Conservation (phyloP, 2,888 invertebrate species). For the Bellardia pandia region DNA sequence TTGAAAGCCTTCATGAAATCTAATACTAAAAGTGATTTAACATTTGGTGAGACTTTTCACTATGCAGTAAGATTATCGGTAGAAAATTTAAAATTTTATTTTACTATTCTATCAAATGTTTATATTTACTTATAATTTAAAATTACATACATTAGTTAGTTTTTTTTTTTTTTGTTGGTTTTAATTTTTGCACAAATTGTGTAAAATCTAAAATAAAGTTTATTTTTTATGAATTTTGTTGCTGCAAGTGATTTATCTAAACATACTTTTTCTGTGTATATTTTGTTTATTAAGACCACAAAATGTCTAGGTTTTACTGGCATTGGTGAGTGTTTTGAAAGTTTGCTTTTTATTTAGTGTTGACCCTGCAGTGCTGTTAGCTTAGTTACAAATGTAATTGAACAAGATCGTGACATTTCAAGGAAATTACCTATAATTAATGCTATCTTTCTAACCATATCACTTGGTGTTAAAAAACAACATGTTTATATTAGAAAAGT, state of each 20-base stretch:
- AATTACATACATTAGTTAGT: background rate
- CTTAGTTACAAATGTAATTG: background rate
- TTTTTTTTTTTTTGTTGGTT: background rate
- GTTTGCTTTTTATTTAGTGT: slow-evolving; percentile 16
- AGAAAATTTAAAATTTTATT: background rate
- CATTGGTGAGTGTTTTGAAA: slow-evolving; percentile 58
- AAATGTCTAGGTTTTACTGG: slow-evolving; percentile 67
- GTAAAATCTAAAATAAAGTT: slow-evolving; percentile 8
- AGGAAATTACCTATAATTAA: too few species aligned
- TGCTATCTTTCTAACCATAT: too few species aligned
- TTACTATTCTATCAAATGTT: background rate
- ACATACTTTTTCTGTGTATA: slow-evolving; percentile 22
- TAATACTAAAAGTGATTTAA: too few species aligned
- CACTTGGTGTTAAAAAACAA: too few species aligned
- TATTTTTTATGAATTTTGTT: background rate
- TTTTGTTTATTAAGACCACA: slow-evolving; percentile 65
- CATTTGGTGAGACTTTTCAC: too few species aligned
- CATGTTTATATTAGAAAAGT: too few species aligned
- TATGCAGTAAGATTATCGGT: too few species aligned
- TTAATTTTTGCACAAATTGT: slow-evolving; percentile 1
- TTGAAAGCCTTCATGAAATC: too few species aligned
- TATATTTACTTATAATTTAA: background rate
- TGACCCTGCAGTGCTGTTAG: background rate
- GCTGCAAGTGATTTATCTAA: background rate
- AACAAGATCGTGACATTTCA: too few species aligned